Base-by-base conservation (phyloP, 2,888 invertebrate species). In the Xanthia togata region DNA sequence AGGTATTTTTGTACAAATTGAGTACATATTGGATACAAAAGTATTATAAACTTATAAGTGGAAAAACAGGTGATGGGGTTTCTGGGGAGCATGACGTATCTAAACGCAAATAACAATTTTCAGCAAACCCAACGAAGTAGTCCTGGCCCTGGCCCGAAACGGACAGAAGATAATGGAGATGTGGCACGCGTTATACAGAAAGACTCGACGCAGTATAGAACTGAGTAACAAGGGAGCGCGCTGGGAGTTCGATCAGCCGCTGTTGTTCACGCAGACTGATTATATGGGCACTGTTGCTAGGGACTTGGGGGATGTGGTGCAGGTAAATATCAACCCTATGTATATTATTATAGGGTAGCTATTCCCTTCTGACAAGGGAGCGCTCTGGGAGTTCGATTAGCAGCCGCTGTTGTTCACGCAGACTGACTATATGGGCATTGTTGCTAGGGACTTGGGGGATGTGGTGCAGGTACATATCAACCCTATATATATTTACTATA, bases 311-410 rank as follows among this genome's bases (percentile, higher is more conserved):
- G 97, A 98, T 81, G 97, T 99, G 38, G 98, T 98, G 0, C 97
- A 98, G 94, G 98, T 98, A 92, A 5, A 50, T 78, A 35, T 60
- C 17, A 53, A 26, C 50, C 26, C 2, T 44, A 44, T 20, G 0
- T 4, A 0, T 59, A 14, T 38, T n/a, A 14, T 0, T 2, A 9
- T 26, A 75, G 1, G 1, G 47, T 57, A 38, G 55, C 12, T 38
- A 75, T 1, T 87, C 93, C 0, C 93, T 97, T 65, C 26, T 23
- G 26, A 26, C 0, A 98, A 98, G 85, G 98, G 98, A 53, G 97
- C 97, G 8, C 97, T 99, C 23, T 99, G 99, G 99, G 99, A 99
- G 93, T 99, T 99, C 93, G 98, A 99, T 91, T n/a, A n/a, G n/a
- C 98, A 98, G 87, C 97, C 97, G 23, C 97, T 97, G 62, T 95